Conservation (phyloP, 2,888 invertebrate species). For the Oxyteleia sp. region DNA sequence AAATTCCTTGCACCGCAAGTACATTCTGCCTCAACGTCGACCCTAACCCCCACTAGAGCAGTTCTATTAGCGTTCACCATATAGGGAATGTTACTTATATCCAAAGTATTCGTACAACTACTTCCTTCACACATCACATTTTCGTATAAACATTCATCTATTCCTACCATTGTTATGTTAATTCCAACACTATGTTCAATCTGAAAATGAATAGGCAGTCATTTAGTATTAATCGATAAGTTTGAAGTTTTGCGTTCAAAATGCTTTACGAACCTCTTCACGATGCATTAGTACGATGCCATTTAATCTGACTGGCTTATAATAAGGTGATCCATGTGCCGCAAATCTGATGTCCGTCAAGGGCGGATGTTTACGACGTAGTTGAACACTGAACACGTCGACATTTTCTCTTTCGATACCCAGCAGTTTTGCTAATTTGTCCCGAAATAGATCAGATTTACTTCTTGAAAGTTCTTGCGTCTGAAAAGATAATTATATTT, state of each 20-base stretch:
- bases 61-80: conserved; percentile 99
- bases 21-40: conserved; percentile 97
- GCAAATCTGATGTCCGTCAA: conserved; percentile 97
- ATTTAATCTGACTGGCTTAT: conserved; percentile 97
- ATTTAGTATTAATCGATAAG: background rate
- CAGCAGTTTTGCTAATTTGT: conserved; percentile 95
- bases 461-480: conserved; percentile 94
- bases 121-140: conserved; percentile 97
- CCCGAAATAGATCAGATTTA: conserved; percentile 95
- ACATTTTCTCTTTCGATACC: conserved; percentile 96
- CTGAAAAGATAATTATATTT: too few species aligned
- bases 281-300: conserved; percentile 97
- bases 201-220: conserved; percentile 85
- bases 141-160: conserved; percentile 98
- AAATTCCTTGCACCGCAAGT: conserved; percentile 98
- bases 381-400: conserved; percentile 98
- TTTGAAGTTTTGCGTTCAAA: too few species aligned
- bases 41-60: conserved; percentile 97
- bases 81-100: conserved; percentile 95
- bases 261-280: conserved; percentile 90
- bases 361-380: conserved; percentile 94
- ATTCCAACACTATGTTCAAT: conserved; percentile 98
- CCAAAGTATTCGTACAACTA: conserved; percentile 97
- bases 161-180: conserved; percentile 98
- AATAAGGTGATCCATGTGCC: conserved; percentile 98